Percentiles rank a stretch among this genome's conserved stretches.
Conservation (phyloP, 2,113 vertebrate species). For the Poeciliopsis occidentalis region DNA sequence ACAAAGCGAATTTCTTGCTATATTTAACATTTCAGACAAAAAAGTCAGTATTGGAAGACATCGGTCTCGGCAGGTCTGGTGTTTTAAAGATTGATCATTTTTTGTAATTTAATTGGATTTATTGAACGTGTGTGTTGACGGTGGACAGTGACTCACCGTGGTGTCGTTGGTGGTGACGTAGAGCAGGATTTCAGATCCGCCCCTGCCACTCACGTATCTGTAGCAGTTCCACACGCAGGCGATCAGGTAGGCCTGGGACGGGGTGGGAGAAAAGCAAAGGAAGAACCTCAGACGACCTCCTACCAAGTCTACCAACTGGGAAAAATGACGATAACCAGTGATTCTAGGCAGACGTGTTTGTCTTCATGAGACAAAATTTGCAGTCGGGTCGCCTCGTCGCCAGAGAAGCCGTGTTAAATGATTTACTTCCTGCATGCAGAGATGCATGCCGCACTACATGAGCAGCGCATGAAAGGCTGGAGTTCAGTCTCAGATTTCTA, state of each 20-base stretch:
- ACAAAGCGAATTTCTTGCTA: no score
- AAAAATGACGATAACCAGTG: not conserved
- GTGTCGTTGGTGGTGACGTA: conserved; percentile 92
- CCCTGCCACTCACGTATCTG: conserved; percentile 87
- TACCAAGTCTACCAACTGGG: no score
- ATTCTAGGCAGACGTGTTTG: not conserved
- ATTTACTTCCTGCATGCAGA: conserved; percentile 4
- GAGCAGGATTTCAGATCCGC: conserved; percentile 86
- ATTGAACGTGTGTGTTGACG: no score
- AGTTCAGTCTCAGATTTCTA: not conserved
- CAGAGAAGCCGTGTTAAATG: not conserved
- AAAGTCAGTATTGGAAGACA: no score
- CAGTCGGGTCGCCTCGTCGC: not conserved
- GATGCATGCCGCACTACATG: not conserved
- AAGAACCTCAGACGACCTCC: not conserved
- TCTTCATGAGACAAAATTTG: not conserved
- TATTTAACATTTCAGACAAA: no score
- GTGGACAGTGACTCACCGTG: conserved; percentile 78
- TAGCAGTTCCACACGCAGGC: conserved; percentile 96
- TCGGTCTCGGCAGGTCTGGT: no score
- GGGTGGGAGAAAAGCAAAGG: not conserved
- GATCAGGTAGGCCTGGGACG: conserved; percentile 88
- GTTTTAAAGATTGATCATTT: no score
- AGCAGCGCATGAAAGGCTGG: not conserved
- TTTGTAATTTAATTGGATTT: no score